Evolutionary conservation across 35 echinoderm and acorn worm genomes (phyloP), one percentile per base, ranked within the genome.

Genomic region (Chiridota heheva): DNA sequence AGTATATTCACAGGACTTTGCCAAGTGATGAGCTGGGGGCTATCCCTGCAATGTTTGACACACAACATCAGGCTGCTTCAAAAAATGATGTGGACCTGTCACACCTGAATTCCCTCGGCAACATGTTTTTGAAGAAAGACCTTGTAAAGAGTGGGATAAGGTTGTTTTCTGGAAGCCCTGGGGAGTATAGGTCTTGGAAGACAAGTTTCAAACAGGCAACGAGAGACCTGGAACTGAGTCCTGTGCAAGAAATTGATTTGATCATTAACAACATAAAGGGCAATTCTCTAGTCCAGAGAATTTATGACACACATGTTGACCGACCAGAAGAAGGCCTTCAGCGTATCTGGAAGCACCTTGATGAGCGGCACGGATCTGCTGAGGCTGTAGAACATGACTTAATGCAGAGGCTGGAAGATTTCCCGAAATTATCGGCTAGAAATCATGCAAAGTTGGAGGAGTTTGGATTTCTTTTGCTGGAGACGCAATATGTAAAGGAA

Each of bases 381-480:
- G 89, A 85, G 41, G 89, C 89, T 35, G 40, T 91, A 1, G 89
- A 91, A 49, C 61, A 84, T 3, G 89, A 91, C 18, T 58, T 91
- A 24, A 34, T 86, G 61, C 41, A 43, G 22, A 91, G 59, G 56
- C 29, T 82, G 22, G 67, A 84, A 47, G 62, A 72, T 0, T 89
- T 82, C 41, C 76, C 61, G 3, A 89, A 72, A 60, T 55, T 88
- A 1, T 7, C 36, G 13, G 1, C 42, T 1, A 68, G 20, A 32
- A 64, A 82, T 20, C 12, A 49, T 53, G 8, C 10, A 18, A 82
- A 49, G 33, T 36, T 82, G 10, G 80, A 82, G 56, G 61, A 69
- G 24, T 82, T 58, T 82, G 80, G 80, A 6, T 69, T 69, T 56
- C 40, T 82, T 10, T 26, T 82, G 64, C 26, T 82, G 41, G 62